Conservation (phyloP, 2,888 invertebrate species). For the Xylota sylvarum region DNA sequence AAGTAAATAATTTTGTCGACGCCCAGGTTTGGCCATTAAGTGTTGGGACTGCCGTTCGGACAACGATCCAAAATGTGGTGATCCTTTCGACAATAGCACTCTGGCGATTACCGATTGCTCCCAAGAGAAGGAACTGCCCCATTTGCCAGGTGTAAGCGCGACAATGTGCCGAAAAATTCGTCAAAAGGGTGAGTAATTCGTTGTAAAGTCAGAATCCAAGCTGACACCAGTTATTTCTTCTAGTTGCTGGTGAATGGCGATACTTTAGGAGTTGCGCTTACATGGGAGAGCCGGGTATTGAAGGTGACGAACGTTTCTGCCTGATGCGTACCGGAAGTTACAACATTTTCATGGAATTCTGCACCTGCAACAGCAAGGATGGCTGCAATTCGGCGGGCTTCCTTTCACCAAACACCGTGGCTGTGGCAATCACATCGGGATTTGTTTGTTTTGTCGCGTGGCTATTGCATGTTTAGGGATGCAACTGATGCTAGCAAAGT, state of each 20-base stretch:
- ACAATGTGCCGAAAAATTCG: constrained; percentile 96
- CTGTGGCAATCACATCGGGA: constrained; percentile 77
- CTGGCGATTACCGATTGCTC: constrained; percentile 93
- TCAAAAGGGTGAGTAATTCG: constrained; percentile 90
- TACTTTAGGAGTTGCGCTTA: constrained; percentile 95
- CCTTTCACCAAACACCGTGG: constrained; percentile 82
- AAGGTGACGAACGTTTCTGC: constrained; percentile 95
- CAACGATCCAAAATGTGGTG: constrained; percentile 94
- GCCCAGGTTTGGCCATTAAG: constrained; percentile 89
- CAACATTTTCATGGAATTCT: constrained; percentile 97
- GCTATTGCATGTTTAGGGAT: constrained; percentile 58
- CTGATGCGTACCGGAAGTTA: constrained; percentile 96
- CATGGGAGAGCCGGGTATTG: constrained; percentile 95
- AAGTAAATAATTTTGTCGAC: constrained; percentile 36
- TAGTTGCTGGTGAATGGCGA: constrained; percentile 95
- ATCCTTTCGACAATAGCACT: constrained; percentile 96
- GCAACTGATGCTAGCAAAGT: constrained; percentile 34
- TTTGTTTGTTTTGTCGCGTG: constrained; percentile 77
- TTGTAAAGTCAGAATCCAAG: not conserved
- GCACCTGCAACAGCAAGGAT: constrained; percentile 96
- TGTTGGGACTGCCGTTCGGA: constrained; percentile 97
- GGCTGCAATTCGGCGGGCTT: constrained; percentile 91
- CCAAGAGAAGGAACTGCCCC: constrained; percentile 87
- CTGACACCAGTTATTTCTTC: constrained; percentile 78
- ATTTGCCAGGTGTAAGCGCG: constrained; percentile 89